Evolutionary conservation across 92 coral and sea anemone species (phyloP).

Genomic region (Heliopora coerulea): DNA sequence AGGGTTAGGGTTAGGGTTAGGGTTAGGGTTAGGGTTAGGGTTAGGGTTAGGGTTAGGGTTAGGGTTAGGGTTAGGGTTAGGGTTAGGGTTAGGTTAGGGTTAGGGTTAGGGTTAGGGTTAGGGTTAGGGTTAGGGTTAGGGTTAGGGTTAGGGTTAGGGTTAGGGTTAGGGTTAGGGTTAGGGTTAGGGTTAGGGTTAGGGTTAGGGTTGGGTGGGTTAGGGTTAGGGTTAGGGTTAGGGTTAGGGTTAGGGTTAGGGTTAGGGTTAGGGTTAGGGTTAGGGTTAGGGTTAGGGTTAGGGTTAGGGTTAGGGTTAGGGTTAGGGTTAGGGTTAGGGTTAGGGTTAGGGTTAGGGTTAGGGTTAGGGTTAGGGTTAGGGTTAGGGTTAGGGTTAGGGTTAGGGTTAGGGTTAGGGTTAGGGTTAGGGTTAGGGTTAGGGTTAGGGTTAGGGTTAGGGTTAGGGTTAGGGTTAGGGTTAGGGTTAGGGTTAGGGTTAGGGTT

Average conservation of each 20-base stretch:
- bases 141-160: conserved; percentile 53
- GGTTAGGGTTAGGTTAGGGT: conserved; percentile 55
- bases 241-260: conserved; percentile 57
- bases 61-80: conserved; percentile 51
- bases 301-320: conserved; percentile 42
- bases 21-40: conserved; percentile 11
- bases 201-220: conserved; percentile 45
- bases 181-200: conserved; percentile 56
- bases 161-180: conserved; percentile 51
- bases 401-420: conserved; percentile 24
- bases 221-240: conserved; percentile 58
- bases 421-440: conserved; percentile 39
- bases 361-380: conserved; percentile 43
- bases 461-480: conserved; percentile 47
- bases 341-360: conserved; percentile 38
- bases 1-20: conserved; percentile 7
- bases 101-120: neutral
- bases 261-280: conserved; percentile 55
- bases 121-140: conserved; percentile 45
- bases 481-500: conserved; percentile 42
- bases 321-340: conserved; percentile 23
- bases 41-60: conserved; percentile 46
- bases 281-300: conserved; percentile 57
- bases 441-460: conserved; percentile 38
- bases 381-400: conserved; percentile 38